Evolutionary conservation across 1,140 invertebrate species (phyloP), one percentile per base, ranked within the genome.

Genomic region (Ceratosolen solmsi): DNA sequence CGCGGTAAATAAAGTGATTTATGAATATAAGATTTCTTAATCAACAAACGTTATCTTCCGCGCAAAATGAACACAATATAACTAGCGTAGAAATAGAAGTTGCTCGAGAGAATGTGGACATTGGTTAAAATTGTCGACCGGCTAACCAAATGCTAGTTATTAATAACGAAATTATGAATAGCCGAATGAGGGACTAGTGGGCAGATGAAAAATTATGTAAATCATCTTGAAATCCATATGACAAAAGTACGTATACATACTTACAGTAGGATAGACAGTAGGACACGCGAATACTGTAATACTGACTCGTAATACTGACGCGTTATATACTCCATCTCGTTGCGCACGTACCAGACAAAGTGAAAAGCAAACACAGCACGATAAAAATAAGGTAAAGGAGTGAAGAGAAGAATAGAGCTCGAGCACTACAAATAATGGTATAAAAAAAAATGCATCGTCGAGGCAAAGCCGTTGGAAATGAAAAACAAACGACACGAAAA

Each of bases 391-490:
- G 33, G 51, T 4, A 38, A 68, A 38, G 33, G 63, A 33, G 36
- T 38, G 33, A 3, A 54, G 11, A 54, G 20, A 54, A 22, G 3
- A 4, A 22, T 3, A 15, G 51, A 38, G 63, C 17, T 0, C 17
- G 63, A 38, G 36, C 36, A n/a, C 33, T 38, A 38, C 63, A 68
- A 68, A 68, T 38, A 72, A n/a, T 51, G n/a, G 3, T n/a, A 72
- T 68, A 33, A 68, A 68, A n/a, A n/a, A 72, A 30, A 72, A 41
- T 72, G 70, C 41, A 72, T 51, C 30, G 20, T 2, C 13, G 60
- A 65, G 30, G 27, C 5, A 22, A 36, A 65, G 33, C 30, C 22
- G 41, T 17, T 30, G 41, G 13, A 72, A 51, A 51, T 30, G 27
- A 9, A 49, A 72, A 72, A 51, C n/a, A 30, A 68, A 51, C 33